These are phyloP conservation scores for Nannobrachium achirus DNA, from an alignment of 2,113 vertebrate genomes.

Conservation along the genomic window DNA sequence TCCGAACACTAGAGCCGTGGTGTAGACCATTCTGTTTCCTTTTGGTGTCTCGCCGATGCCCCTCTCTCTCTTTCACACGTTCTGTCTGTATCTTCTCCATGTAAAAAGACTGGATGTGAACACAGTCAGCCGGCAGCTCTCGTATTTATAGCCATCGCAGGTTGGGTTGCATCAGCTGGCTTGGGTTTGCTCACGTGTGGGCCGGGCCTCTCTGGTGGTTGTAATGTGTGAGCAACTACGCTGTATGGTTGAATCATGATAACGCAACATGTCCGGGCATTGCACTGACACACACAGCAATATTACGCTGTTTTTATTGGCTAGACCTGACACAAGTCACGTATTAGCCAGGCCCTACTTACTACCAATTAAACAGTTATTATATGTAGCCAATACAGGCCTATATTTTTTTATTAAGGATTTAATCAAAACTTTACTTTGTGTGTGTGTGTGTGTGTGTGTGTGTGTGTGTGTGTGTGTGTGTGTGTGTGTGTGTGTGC, in stretches of 20 bases:
- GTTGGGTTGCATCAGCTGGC: slow-evolving; percentile 73
- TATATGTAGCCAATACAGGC: no score
- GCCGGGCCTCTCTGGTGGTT: slow-evolving; percentile 31
- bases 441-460: no score
- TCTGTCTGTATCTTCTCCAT: slow-evolving; percentile 47
- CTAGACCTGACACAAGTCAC: neutral
- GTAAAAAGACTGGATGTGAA: slow-evolving; percentile 5
- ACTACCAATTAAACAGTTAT: no score
- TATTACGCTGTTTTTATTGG: neutral
- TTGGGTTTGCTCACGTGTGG: neutral
- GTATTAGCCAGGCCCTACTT: neutral
- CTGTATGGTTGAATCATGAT: slow-evolving; percentile 34
- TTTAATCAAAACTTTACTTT: no score
- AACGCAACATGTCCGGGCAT: slow-evolving; percentile 49
- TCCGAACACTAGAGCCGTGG: slow-evolving; percentile 64
- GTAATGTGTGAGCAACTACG: slow-evolving; percentile 14
- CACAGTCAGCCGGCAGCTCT: rapidly evolving
- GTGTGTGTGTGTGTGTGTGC: no score
- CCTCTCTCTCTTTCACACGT: slow-evolving; percentile 29
- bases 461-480: no score
- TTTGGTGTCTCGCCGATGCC: slow-evolving; percentile 27
- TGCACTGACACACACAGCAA: slow-evolving; percentile 12
- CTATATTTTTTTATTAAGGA: no score
- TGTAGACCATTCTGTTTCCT: slow-evolving; percentile 71
- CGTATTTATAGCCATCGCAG: slow-evolving; percentile 49